Base-by-base conservation (phyloP, 2,888 invertebrate genomes). In the Ochropleura leucogaster region DNA sequence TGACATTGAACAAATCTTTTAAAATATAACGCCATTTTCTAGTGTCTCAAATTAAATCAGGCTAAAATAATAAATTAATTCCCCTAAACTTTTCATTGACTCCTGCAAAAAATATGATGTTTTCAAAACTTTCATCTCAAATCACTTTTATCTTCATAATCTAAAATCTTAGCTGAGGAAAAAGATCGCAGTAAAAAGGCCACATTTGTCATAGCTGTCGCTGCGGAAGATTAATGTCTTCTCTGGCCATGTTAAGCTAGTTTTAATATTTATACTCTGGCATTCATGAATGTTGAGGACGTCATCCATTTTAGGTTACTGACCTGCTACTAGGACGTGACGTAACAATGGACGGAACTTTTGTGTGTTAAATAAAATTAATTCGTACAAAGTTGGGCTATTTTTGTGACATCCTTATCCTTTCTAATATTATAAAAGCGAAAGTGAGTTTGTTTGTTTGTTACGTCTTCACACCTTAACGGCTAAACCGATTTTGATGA, bases 151-250 rank as follows among this genome's bases (percentile, higher is more conserved):
- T 85, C 85, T 83, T 63, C 68, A 71, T 79, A 83, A 79, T 85
- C 69, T 74, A 70, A 82, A 72, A 78, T 82, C 79, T 74, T 74
- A 72, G 57, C 74, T 63, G 55, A 62, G 70, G 74, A 74, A 74
- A 70, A 62, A 65, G 64, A 55, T 51, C 44, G 30, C 9, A 85
- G 64, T 65, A 72, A 84, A 83, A 81, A 83, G 77, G 84, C 64
- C 78, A 77, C 86, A 87, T 86, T 86, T 86, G 86, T 86, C 86
- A 86, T 77, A 65, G 73, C 82, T 76, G 86, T 86, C 86, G 78
- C 72, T 77, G 64, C 6, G 4, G 42, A 74, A 86, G 86, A 86
- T 86, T 82, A 86, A 86, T 87, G 85, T 60, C 53, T 51, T 73
- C 42, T 47, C 67, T 42, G 63, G 67, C 71, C 59, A 57, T 62